Evolutionary conservation across 2,113 vertebrate genomes (phyloP).

Genomic region (Coryphaenoides rupestris): DNA sequence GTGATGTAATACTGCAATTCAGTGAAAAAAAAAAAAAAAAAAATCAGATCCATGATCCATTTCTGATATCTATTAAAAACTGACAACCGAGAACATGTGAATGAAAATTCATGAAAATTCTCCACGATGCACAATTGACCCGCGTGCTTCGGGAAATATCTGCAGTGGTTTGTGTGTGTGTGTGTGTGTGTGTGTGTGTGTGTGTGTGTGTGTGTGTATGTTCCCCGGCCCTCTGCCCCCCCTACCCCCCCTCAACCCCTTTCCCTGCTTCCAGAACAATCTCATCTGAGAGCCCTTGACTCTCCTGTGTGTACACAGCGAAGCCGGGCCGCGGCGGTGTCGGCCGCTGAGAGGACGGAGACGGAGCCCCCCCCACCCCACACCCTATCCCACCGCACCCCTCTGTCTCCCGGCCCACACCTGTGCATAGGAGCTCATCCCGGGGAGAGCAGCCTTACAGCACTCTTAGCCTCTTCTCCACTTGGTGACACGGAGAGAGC

Average conservation of each 20-base stretch:
- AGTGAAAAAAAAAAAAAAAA: background rate
- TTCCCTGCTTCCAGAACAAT: conserved; percentile 15
- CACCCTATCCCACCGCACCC: too few relatives aligned
- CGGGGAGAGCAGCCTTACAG: conserved; percentile 39
- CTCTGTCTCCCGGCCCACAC: conserved; percentile 54
- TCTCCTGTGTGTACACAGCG: conserved; percentile 33
- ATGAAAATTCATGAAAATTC: conserved; percentile 20
- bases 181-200: too few relatives aligned
- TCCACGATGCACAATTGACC: conserved; percentile 25
- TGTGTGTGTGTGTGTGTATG: too few relatives aligned
- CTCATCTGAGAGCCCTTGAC: conserved; percentile 39
- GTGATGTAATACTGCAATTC: too few relatives aligned
- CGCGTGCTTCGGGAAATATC: conserved; percentile 19
- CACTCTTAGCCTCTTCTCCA: conserved; percentile 42
- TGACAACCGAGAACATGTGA: background rate
- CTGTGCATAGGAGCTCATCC: conserved; percentile 57
- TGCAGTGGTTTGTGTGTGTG: conserved; percentile 6
- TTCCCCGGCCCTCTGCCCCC: background rate
- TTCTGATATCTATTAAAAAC: too few relatives aligned
- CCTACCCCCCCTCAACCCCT: too few relatives aligned
- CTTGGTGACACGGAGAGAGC: conserved; percentile 43
- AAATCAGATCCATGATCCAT: too few relatives aligned
- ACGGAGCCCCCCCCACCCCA: conserved; percentile 21
- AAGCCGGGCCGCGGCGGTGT: conserved; percentile 44
- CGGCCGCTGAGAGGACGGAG: conserved; percentile 32